A percentile compares a stretch with the other conserved stretches of the same genome.
Conservation (phyloP, 2,797 vertebrate species). For the Xiphorhynchus erythropygius region DNA sequence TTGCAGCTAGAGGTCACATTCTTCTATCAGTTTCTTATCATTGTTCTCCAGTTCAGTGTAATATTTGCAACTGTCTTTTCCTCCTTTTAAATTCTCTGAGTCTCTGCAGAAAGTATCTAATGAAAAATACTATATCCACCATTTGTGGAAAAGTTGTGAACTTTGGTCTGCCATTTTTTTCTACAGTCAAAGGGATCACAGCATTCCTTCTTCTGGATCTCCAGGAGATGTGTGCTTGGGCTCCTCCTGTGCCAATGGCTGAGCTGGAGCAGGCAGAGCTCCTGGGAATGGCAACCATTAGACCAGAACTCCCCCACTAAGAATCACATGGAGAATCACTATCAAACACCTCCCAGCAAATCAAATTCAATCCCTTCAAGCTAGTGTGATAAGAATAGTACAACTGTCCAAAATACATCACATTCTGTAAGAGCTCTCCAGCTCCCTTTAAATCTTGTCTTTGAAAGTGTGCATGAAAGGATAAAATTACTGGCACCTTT, state of each 20-base stretch:
- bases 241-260: not conserved
- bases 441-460: not conserved
- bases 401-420: not conserved
- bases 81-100: not conserved
- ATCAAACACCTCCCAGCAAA: not conserved
- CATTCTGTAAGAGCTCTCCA: not conserved
- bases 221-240: not conserved
- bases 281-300: not conserved
- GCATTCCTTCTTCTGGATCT: not conserved
- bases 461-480: not conserved
- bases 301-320: not conserved
- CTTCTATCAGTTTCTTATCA: slow-evolving; percentile 23
- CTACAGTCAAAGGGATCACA: not conserved
- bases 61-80: slow-evolving; percentile 3
- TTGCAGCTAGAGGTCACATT: not conserved
- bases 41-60: not conserved
- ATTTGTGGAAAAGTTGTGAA: not conserved
- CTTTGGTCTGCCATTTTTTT: not conserved
- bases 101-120: not conserved
- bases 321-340: not conserved
- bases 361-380: not conserved
- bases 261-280: not conserved
- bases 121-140: not conserved
- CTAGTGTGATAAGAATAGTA: not conserved
- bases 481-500: not conserved